Conservation (phyloP, 2,113 vertebrate genomes). For the Xerus inauris region DNA sequence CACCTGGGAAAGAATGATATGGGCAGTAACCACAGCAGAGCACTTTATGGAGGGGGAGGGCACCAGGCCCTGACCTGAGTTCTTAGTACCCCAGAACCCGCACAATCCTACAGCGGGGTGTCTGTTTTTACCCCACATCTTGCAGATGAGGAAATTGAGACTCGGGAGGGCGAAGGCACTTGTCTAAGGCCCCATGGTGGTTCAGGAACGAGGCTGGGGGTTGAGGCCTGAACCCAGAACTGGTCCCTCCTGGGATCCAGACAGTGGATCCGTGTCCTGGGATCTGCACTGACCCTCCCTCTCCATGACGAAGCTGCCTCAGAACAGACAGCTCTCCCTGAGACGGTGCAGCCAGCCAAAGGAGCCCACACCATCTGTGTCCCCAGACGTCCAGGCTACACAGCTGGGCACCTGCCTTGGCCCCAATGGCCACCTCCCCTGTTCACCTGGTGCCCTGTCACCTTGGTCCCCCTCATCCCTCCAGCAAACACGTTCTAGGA, state of each 20-base stretch:
- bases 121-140: not conserved
- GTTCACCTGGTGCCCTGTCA: too few relatives aligned
- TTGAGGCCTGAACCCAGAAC: too few relatives aligned
- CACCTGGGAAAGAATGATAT: slow-evolving; percentile 10
- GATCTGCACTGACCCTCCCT: too few relatives aligned
- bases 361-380: not conserved
- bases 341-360: not conserved
- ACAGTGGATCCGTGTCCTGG: too few relatives aligned
- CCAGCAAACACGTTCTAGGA: not conserved
- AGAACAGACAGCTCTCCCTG: not conserved
- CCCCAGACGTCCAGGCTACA: too few relatives aligned
- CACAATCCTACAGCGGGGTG: too few relatives aligned
- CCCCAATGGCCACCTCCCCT: not conserved
- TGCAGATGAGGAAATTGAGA: not conserved
- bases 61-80: not conserved
- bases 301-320: not conserved
- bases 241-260: not conserved
- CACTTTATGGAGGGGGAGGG: too few relatives aligned
- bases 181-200: fast-evolving
- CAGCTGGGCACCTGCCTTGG: not conserved
- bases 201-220: not conserved
- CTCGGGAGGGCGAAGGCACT: not conserved
- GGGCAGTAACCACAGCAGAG: fast-evolving
- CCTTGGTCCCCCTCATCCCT: not conserved
- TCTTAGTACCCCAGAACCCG: too few relatives aligned